These are phyloP conservation scores for Telmatochromis sp. DNA, from an alignment of 2,113 vertebrate species.

Conservation along the genomic window DNA sequence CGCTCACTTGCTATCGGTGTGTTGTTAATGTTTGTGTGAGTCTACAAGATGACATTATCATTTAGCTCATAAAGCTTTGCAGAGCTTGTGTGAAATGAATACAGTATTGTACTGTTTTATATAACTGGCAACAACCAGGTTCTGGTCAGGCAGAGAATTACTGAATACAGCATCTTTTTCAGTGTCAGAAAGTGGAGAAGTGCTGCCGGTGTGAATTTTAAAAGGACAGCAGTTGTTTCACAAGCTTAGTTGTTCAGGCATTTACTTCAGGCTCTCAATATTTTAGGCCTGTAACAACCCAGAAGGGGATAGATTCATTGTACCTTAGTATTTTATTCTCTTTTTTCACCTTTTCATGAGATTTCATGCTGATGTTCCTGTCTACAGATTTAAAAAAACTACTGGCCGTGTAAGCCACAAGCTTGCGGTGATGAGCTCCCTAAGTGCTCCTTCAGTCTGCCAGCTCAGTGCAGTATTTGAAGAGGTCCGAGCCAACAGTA, in stretches of 20 bases:
- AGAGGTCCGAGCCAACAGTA: slow-evolving; percentile 34
- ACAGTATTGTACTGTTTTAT: background rate
- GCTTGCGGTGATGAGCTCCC: slow-evolving; percentile 31
- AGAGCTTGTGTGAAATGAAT: background rate
- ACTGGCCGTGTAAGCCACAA: background rate
- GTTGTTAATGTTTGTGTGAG: background rate
- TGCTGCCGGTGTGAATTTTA: background rate
- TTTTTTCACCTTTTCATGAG: background rate
- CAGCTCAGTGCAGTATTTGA: slow-evolving; percentile 4
- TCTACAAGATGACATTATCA: background rate
- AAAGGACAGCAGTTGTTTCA: background rate
- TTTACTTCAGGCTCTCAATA: background rate
- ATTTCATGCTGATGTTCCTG: background rate
- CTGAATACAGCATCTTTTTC: background rate
- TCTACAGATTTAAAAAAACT: slow-evolving; percentile 5
- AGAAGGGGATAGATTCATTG: background rate
- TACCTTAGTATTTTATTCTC: background rate
- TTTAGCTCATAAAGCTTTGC: background rate
- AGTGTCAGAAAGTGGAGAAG: background rate
- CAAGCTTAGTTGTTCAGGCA: background rate
- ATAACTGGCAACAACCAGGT: background rate
- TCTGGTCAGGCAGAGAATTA: background rate
- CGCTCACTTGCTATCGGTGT: background rate
- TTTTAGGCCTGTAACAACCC: background rate
- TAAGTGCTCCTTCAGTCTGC: slow-evolving; percentile 20